Percentiles rank a stretch among this genome's conserved stretches.
phyloP scores from a whole-genome alignment of 2,888 invertebrate genomes.

The Leistus spinibarbis region DNA sequence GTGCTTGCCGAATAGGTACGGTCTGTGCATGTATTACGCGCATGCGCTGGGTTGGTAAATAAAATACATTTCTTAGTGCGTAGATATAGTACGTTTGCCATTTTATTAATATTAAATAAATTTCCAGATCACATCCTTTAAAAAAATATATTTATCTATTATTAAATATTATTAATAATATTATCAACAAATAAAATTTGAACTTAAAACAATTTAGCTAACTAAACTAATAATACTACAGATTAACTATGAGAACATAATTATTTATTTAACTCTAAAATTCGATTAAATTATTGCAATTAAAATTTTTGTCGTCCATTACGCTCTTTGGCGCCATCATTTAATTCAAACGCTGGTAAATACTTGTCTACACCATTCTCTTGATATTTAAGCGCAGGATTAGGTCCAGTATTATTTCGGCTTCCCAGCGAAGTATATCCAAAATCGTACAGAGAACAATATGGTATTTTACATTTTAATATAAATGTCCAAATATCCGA shows the following conservation, averaged over 20 bases:
- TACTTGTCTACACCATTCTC: slow-evolving; percentile 63
- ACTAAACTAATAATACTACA: slow-evolving; percentile 1
- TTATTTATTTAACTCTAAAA: neutral
- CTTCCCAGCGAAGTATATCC: slow-evolving; percentile 94
- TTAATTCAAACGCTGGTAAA: slow-evolving; percentile 75
- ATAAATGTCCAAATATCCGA: slow-evolving; percentile 92
- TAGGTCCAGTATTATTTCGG: slow-evolving; percentile 77
- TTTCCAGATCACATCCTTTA: slow-evolving; percentile 15
- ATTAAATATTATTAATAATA: neutral
- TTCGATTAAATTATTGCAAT: neutral
- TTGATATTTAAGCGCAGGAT: slow-evolving; percentile 69
- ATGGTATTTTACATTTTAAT: slow-evolving; percentile 77
- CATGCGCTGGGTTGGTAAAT: neutral
- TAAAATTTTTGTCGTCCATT: slow-evolving; percentile 58
- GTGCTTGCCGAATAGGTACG: neutral
- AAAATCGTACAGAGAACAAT: slow-evolving; percentile 87
- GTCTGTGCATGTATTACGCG: neutral
- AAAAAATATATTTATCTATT: neutral
- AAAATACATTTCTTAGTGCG: neutral
- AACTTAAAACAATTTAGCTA: neutral
- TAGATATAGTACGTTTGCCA: neutral
- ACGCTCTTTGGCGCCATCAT: slow-evolving; percentile 67
- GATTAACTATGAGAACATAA: neutral
- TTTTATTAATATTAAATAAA: slow-evolving; percentile 24
- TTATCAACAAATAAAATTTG: slow-evolving; percentile 1